A percentile compares a stretch with the other conserved stretches of the same genome.
These are phyloP conservation scores for Probosciger aterrimus DNA, from an alignment of 2,113 vertebrate species.

Conservation along the genomic window DNA sequence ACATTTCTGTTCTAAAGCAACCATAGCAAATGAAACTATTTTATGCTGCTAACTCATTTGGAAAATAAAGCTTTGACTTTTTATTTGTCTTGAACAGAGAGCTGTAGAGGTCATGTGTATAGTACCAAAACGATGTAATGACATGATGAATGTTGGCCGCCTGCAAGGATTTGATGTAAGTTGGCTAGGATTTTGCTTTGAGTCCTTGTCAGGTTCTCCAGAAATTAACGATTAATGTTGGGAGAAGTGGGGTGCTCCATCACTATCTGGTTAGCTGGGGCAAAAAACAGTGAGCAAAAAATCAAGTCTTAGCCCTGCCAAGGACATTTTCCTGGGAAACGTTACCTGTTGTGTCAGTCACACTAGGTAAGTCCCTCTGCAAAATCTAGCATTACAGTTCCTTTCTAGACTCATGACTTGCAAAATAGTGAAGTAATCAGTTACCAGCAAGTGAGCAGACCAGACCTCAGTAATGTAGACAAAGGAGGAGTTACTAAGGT, in stretches of 20 bases:
- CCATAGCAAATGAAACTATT: not conserved
- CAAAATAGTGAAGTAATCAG: not conserved
- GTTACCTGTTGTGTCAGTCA: not conserved
- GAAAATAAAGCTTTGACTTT: not conserved
- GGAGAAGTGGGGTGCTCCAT: not conserved
- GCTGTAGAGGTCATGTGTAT: constrained; percentile 97
- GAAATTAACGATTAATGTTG: not conserved
- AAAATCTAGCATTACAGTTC: not conserved
- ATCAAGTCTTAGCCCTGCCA: not conserved
- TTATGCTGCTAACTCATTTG: not conserved
- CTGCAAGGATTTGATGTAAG: constrained; percentile 98
- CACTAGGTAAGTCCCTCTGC: not conserved
- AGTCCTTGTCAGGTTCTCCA: not conserved
- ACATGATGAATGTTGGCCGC: constrained; percentile 98
- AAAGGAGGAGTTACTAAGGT: not conserved
- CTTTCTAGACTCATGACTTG: not conserved
- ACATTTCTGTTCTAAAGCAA: not conserved
- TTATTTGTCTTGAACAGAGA: constrained; percentile 79
- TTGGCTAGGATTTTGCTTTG: not conserved
- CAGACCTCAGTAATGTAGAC: not conserved
- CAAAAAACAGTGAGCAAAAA: not conserved
- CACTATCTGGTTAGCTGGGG: not conserved
- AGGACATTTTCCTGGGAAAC: not conserved
- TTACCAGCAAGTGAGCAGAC: not conserved
- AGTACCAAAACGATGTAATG: constrained; percentile 95